Evolutionary conservation across 2,888 invertebrate genomes (phyloP), one percentile per base, ranked within the genome.

Genomic region (Dicyrtoma fusca): DNA sequence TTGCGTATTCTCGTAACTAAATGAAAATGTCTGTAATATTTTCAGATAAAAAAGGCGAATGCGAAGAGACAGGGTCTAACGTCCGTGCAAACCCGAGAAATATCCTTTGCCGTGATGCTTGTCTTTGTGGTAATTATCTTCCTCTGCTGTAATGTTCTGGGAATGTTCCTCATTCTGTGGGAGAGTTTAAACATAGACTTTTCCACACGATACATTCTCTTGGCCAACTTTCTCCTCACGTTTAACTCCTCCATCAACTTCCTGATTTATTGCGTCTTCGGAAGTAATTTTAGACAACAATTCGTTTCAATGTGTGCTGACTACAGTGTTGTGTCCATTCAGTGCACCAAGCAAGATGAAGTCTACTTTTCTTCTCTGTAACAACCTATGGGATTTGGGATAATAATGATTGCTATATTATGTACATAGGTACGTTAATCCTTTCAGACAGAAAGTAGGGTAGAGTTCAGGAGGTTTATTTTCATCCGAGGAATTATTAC

Each of bases 241-340:
- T 61, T 80, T 6, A 80, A 80, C 51, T 78, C 78, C 25, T 76
- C 77, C 8, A 74, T 77, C 8, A 80, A 80, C 63, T 77, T 80
- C 53, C 57, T 80, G 23, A 76, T 80, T 64, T 80, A 80, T 61
- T 80, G 79, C 47, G 75, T 73, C n/a, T 80, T 75, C 49, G 77
- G 78, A 5, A 70, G 69, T 47, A 78, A 77, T 72, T 78, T 80
- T 69, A 64, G 77, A 11, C 73, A 75, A 44, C 77, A 79, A 45
- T 77, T 79, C 65, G 66, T 72, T 1, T 62, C 51, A 26, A 62
- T 72, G 61, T 68, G 66, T 62, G 51, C 47, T 0, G 72, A 66
- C 42, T 42, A 71, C 44, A 45, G 26, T 1, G 14, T 47, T 19
- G 19, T 55, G n/a, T 62, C 70, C 34, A 71, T 71, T 25, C 57